Evolutionary conservation across 2,113 vertebrate genomes (phyloP).

Genomic region (Seriola quinqueradiata): DNA sequence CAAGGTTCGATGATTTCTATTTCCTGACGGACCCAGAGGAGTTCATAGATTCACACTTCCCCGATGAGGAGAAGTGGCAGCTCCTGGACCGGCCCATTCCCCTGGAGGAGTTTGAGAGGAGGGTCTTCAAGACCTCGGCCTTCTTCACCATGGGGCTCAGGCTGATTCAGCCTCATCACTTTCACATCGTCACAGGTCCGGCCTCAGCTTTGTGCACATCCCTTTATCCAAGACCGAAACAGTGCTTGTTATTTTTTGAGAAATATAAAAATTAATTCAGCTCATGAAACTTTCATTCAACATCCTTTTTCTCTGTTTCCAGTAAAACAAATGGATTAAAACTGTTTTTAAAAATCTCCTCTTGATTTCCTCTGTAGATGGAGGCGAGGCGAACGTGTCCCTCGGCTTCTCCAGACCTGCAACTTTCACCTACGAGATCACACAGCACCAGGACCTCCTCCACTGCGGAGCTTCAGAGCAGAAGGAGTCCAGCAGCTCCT

Average conservation of each 20-base stretch:
- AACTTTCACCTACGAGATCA: slow-evolving; percentile 87
- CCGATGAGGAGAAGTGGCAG: slow-evolving; percentile 85
- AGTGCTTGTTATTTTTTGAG: too few relatives aligned
- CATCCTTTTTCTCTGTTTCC: neutral
- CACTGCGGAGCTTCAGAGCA: slow-evolving; percentile 67
- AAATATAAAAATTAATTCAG: too few relatives aligned
- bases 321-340: neutral
- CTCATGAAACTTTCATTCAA: too few relatives aligned
- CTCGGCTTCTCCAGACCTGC: slow-evolving; percentile 77
- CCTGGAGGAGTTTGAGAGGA: slow-evolving; percentile 82
- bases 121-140: slow-evolving; percentile 85
- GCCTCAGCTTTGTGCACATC: neutral
- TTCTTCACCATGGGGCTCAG: slow-evolving; percentile 84
- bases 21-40: slow-evolving; percentile 88
- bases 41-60: slow-evolving; percentile 85
- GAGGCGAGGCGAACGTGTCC: slow-evolving; percentile 83
- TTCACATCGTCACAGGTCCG: slow-evolving; percentile 82
- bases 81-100: slow-evolving; percentile 76
- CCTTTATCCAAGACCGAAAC: too few relatives aligned
- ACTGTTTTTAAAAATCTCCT: neutral
- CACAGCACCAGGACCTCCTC: slow-evolving; percentile 75
- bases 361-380: slow-evolving; percentile 72
- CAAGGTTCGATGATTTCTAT: slow-evolving; percentile 86
- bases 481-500: slow-evolving; percentile 71
- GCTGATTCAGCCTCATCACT: slow-evolving; percentile 82